Evolutionary conservation across 2,888 invertebrate species (phyloP).

Genomic region (Invenusta paracnida): DNA sequence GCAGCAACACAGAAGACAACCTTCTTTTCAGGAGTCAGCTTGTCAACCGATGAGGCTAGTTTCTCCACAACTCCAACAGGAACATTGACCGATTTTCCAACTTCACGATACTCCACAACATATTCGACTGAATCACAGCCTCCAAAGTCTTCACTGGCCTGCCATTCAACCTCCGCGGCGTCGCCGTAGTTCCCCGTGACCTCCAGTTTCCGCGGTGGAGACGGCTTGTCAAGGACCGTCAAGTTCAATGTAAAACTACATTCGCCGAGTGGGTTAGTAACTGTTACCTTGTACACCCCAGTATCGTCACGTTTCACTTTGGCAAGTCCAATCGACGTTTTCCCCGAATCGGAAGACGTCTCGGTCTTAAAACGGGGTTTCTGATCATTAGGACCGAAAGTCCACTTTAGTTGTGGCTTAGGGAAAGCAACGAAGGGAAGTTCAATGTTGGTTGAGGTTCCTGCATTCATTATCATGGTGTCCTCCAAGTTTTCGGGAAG

Average conservation of each 20-base stretch:
- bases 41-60: neutral
- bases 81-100: conserved; percentile 18
- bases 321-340: conserved; percentile 48
- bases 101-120: conserved; percentile 38
- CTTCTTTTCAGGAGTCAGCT: conserved; percentile 38
- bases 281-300: conserved; percentile 43
- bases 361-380: conserved; percentile 42
- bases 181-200: conserved; percentile 49
- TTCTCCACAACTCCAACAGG: neutral
- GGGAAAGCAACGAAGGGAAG: conserved; percentile 49
- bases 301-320: conserved; percentile 47
- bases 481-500: conserved; percentile 37
- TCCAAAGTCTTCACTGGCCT: conserved; percentile 32
- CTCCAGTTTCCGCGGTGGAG: conserved; percentile 53
- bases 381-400: neutral
- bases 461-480: conserved; percentile 47
- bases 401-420: conserved; percentile 49
- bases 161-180: conserved; percentile 19
- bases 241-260: conserved; percentile 24
- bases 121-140: conserved; percentile 28
- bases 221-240: conserved; percentile 52
- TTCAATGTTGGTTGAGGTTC: conserved; percentile 48
- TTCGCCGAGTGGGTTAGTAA: conserved; percentile 32
- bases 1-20: conserved; percentile 40
- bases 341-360: conserved; percentile 46